These are phyloP conservation scores for Panagrolaimus sp. DNA, from an alignment of 1,140 invertebrate species.

Conservation along the genomic window DNA sequence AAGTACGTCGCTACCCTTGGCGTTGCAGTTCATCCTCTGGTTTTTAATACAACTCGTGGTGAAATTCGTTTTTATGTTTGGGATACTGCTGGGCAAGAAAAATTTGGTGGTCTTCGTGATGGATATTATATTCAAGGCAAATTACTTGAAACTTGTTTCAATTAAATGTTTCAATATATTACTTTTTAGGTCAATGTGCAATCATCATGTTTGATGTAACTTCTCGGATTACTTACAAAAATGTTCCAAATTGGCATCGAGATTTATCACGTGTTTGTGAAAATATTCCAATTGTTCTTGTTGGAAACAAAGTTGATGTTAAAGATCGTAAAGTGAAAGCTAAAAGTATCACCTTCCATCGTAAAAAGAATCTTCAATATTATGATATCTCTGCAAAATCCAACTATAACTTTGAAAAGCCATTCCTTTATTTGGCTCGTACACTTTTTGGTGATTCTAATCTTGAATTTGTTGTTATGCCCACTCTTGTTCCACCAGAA, in stretches of 20 bases:
- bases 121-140: conserved; percentile 94
- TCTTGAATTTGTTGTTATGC: conserved; percentile 97
- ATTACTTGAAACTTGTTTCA: no score
- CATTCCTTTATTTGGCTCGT: conserved; percentile 93
- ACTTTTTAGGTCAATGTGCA: conserved; percentile 79
- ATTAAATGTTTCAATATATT: neutral
- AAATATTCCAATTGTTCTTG: conserved; percentile 96
- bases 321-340: conserved; percentile 99
- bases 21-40: no score
- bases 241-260: conserved; percentile 98
- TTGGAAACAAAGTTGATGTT: conserved; percentile 87
- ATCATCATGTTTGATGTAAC: conserved; percentile 99
- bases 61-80: no score
- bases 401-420: conserved; percentile 99
- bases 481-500: conserved; percentile 91
- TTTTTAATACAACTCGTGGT: no score
- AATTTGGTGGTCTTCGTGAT: conserved; percentile 95
- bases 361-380: conserved; percentile 99
- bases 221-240: conserved; percentile 97
- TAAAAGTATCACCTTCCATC: conserved; percentile 96
- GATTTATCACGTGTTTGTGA: conserved; percentile 97
- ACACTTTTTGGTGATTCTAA: conserved; percentile 98
- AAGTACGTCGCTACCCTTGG: conserved; percentile 86
- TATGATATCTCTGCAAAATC: conserved; percentile 99
- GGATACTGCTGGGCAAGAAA: conserved; percentile 99